Conservation (phyloP, 2,113 vertebrate species). For the Lutjanus erythropterus region DNA sequence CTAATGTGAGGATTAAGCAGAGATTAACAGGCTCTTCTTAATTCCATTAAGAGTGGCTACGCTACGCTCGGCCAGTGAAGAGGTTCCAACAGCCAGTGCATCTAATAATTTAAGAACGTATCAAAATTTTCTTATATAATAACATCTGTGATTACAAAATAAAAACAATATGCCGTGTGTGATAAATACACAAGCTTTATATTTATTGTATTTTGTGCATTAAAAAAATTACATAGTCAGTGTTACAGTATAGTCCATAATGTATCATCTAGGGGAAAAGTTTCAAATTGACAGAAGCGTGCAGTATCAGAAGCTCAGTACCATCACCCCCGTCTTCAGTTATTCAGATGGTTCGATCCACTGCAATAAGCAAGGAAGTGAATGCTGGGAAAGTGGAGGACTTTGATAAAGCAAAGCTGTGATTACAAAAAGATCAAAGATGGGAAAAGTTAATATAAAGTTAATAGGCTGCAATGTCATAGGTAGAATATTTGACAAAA, state of each 20-base stretch:
- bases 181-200: neutral
- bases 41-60: conserved; percentile 59
- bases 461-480: neutral
- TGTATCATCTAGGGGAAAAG: no score
- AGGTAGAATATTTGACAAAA: neutral
- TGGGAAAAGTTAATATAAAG: neutral
- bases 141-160: neutral
- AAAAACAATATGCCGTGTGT: neutral
- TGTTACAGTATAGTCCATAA: neutral
- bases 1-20: conserved; percentile 68
- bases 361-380: conserved; percentile 27
- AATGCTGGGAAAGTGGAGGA: conserved; percentile 62
- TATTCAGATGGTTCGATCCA: conserved; percentile 67
- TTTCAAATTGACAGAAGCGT: neutral
- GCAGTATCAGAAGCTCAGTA: conserved; percentile 7
- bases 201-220: conserved; percentile 40
- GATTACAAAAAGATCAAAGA: conserved; percentile 6
- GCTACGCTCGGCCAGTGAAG: neutral
- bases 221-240: conserved; percentile 8
- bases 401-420: conserved; percentile 50
- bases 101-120: neutral
- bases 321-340: conserved; percentile 28
- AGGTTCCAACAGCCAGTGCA: neutral
- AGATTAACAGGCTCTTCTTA: conserved; percentile 70
- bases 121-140: neutral